Conservation (phyloP, 2,888 invertebrate genomes). For the Eremobia ochroleuca region DNA sequence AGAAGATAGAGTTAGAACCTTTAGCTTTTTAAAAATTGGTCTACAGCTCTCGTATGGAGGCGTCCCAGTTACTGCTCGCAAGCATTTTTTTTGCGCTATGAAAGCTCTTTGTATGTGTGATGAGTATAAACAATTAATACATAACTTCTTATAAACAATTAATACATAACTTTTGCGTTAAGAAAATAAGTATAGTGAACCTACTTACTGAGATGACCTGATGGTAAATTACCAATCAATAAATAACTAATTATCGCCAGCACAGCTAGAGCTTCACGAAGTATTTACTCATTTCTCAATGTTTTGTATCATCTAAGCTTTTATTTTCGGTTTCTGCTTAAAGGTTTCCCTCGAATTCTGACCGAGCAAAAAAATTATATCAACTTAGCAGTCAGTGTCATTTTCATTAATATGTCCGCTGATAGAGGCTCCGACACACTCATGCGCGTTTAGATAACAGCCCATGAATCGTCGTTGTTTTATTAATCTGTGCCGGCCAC, state of each 20-base stretch:
- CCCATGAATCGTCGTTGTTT: conserved; percentile 44
- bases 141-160: background rate
- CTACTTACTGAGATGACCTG: background rate
- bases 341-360: background rate
- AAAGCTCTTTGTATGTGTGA: too few relatives aligned
- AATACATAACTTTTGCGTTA: background rate
- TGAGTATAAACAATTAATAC: too few relatives aligned
- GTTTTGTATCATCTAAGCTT: background rate
- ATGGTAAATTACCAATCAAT: background rate
- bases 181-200: background rate
- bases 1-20: too few relatives aligned
- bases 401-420: conserved; percentile 43
- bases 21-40: too few relatives aligned
- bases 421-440: conserved; percentile 30
- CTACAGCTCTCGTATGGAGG: too few relatives aligned
- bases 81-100: too few relatives aligned
- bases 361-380: conserved; percentile 7
- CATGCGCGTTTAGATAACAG: conserved; percentile 51
- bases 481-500: conserved; percentile 44
- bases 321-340: background rate
- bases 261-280: background rate
- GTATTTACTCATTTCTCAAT: background rate
- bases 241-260: background rate
- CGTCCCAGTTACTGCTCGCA: too few relatives aligned
- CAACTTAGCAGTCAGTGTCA: conserved; percentile 40